Base-by-base conservation (phyloP, 2,113 vertebrate species). In the Callorhinus ursinus region DNA sequence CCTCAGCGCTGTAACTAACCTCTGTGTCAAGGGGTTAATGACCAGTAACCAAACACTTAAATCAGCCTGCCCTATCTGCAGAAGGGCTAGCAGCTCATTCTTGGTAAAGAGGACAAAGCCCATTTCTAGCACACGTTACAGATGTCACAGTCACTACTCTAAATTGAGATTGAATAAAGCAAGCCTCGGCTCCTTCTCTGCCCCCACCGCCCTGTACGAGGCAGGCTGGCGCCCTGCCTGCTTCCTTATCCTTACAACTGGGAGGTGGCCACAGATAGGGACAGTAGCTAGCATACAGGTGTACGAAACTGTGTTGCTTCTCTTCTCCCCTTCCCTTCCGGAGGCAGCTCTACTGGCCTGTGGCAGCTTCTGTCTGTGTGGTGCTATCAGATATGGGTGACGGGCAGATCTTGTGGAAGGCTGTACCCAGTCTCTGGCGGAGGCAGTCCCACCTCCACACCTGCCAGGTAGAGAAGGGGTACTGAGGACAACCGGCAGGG, bases 21-120 rank as follows among this genome's bases (percentile, higher is more conserved):
- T 95, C 88, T 88, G 51, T 88, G 92, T 84, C 12, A 0, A 72
- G 46, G 74, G 87, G 81, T 95, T 97, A 97, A 97, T 96, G 95
- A 90, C 95, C 92, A 96, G 88, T 94, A 92, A 97, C 92, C 71
- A 90, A 86, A 55, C 83, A 57, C 91, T 94, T 97, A 96, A 96
- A 97, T 97, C 97, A 95, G 69, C 72, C 55, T 2, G 2, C 61
- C 87, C 74, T 61, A 2, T 63, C 96, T 92, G 81, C 95, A 72
- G 42, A 87, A 67, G 85, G 26, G 82, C 80, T 94, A 53, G 63
- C 2, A 28, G 96, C 87, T 98, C 74, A 7, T 96, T 88, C 93
- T 72, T 36, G 51, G 87, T 42, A 81, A 95, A 84, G 53, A 88
- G 59, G 42, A 92, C 57, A 81, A 69, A 86, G 24, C 51, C 94